Conservation (phyloP, 2,797 vertebrate species). For the Xerus rutilus region DNA sequence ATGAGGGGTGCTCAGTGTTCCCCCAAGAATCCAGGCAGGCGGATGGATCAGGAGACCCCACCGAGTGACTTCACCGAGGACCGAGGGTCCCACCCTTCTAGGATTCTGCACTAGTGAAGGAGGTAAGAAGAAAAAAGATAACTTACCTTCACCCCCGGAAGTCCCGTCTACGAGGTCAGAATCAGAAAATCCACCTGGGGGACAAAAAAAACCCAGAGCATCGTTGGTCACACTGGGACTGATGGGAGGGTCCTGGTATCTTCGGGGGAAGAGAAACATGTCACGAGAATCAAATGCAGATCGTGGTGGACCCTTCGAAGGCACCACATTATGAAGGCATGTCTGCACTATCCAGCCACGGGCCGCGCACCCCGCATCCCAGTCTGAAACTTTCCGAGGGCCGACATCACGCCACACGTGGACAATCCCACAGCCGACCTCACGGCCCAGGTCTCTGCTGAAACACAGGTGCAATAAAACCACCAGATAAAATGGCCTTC, state of each 20-base stretch:
- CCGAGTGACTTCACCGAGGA: too few relatives aligned
- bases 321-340: not conserved
- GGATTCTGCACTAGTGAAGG: too few relatives aligned
- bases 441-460: accelerated
- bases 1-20: too few relatives aligned
- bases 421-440: too few relatives aligned
- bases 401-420: too few relatives aligned
- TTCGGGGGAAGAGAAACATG: not conserved
- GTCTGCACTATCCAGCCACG: accelerated
- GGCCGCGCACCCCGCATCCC: not conserved
- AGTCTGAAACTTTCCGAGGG: too few relatives aligned
- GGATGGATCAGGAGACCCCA: too few relatives aligned
- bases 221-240: not conserved
- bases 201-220: too few relatives aligned
- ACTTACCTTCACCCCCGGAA: not conserved
- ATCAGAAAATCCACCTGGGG: not conserved
- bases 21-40: too few relatives aligned
- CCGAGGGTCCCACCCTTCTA: too few relatives aligned
- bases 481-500: not conserved
- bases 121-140: too few relatives aligned
- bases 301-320: accelerated
- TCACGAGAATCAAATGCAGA: not conserved
- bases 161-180: not conserved
- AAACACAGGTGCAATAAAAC: not conserved
- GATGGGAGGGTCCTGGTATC: too few relatives aligned